These are phyloP conservation scores for Antheraea mylitta DNA, from an alignment of 1,140 invertebrate genomes.

Conservation along the genomic window DNA sequence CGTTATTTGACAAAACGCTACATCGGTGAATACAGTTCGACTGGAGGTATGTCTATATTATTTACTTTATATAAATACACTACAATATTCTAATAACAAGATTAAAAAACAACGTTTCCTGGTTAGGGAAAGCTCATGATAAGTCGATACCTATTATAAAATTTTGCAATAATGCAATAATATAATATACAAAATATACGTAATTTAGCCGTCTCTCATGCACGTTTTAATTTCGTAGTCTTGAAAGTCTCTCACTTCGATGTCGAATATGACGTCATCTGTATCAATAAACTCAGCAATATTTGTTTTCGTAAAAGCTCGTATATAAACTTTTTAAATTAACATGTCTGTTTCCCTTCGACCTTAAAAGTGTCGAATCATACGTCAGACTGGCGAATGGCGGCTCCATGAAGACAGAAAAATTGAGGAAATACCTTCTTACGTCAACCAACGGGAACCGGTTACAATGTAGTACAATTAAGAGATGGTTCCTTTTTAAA, in stretches of 20 bases:
- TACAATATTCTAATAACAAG: too few species aligned
- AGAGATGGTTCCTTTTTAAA: too few species aligned
- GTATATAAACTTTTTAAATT: conserved; percentile 21
- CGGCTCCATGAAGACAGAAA: conserved; percentile 13
- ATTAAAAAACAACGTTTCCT: too few species aligned
- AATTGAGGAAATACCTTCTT: conserved; percentile 28
- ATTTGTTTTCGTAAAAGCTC: neutral
- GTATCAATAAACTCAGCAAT: conserved; percentile 3
- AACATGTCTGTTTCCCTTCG: conserved; percentile 47
- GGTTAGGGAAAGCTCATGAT: too few species aligned
- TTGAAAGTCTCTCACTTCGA: conserved; percentile 13
- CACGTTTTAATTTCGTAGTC: neutral
- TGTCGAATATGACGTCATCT: conserved; percentile 6
- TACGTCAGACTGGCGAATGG: conserved; percentile 35
- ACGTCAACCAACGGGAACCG: neutral
- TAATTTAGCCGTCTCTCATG: neutral
- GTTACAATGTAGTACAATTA: neutral
- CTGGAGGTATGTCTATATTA: conserved; percentile 81
- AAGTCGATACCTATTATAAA: too few species aligned
- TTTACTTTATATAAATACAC: neutral
- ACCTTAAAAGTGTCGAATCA: conserved; percentile 33
- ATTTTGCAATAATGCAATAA: too few species aligned
- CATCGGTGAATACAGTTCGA: conserved; percentile 90
- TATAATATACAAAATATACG: too few species aligned
- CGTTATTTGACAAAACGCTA: conserved; percentile 89